Base-by-base conservation (phyloP, 2,888 invertebrate genomes). In the Andricus curvator region DNA sequence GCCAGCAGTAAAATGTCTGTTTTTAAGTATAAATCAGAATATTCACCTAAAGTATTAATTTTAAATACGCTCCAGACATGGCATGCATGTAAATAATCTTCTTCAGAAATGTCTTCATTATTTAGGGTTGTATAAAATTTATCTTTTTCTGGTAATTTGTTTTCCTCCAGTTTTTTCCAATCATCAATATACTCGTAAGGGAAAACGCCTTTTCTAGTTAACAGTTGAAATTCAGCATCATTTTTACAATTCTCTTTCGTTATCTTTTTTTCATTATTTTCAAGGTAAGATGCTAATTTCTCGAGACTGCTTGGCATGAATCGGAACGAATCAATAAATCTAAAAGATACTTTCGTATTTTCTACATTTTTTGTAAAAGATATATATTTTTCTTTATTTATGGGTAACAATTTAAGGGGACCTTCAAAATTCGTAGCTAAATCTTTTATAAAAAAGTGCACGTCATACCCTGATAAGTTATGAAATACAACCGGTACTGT, bases 371-470 rank as follows among this genome's bases (percentile, higher is more conserved):
- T 74, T 5, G 65, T 77, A 29, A 81, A 77, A 5, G 79, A 79
- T 11, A 88, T 88, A 70, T 88, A 91, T 80, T 86, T 86, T 83
- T 92, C 90, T 77, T 88, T 89, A 66, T 86, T 90, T 56, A 86
- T 65, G 0, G 91, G 85, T 48, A 91, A 83, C 6, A 90, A 66
- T 13, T 77, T 80, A 9, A 89, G 82, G 8, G 68, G 22, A 11
- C 87, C 85, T 17, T 81, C 82, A 76, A 82, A 78, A 29, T 29
- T 29, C n/a, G 11, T 74, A 1, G 62, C 77, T 17, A 88, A 65
- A 37, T 85, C 84, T 82, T 82, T 15, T 89, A 86, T 1, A 15
- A 90, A 81, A 67, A 90, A 88, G 51, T 79, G 84, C 1, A 78
- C 68, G 51, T 81, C 82, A 77, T 85, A 82, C 8, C 83, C 83